These are phyloP conservation scores for Neomicropteryx cornuta DNA, from an alignment of 1,140 invertebrate species.

Conservation along the genomic window DNA sequence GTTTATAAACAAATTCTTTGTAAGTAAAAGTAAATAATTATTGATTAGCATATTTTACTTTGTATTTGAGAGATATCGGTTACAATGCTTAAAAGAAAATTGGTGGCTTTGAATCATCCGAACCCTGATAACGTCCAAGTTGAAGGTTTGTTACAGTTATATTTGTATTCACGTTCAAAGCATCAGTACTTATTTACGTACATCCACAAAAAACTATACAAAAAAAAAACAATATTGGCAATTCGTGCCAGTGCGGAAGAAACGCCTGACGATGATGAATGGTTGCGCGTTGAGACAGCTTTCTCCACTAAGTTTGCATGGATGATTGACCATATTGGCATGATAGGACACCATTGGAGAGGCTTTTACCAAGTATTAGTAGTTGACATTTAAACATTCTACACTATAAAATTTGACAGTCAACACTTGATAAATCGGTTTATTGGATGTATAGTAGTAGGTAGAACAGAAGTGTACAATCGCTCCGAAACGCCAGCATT, in stretches of 20 bases:
- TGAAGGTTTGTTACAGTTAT: conserved; percentile 43
- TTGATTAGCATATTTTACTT: no score
- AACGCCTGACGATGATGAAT: background rate
- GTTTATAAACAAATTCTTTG: no score
- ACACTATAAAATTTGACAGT: background rate
- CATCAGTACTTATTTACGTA: background rate
- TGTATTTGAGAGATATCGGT: background rate
- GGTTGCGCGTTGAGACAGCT: background rate
- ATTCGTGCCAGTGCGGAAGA: background rate
- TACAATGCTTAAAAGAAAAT: conserved; percentile 58
- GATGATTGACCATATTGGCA: no score
- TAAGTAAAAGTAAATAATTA: no score
- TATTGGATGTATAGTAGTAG: no score
- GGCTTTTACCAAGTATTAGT: no score
- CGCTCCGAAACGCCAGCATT: conserved; percentile 3
- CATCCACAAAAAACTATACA: background rate
- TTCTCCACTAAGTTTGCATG: background rate
- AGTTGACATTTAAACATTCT: background rate
- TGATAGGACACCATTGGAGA: no score
- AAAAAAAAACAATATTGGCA: background rate
- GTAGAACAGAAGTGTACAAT: no score
- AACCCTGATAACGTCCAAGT: conserved; percentile 55
- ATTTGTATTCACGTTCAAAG: conserved; percentile 7
- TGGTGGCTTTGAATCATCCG: conserved; percentile 65
- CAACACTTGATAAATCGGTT: background rate